Percentiles rank a stretch among this genome's conserved stretches.
phyloP scores from a whole-genome alignment of 2,888 invertebrate genomes.

The Agapetus fuscipes region DNA sequence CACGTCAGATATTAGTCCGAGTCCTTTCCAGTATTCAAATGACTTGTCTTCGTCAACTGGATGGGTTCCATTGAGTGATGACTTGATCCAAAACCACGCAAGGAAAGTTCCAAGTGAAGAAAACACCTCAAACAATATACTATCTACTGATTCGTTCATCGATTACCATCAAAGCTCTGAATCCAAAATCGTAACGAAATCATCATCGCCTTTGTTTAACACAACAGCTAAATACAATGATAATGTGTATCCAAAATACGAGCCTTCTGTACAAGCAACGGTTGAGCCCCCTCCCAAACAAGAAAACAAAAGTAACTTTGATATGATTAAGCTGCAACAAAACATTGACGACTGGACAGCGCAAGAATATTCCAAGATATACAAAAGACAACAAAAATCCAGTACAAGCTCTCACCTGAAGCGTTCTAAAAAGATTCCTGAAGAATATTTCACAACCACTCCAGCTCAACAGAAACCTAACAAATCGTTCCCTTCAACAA shows the following conservation, averaged over 20 bases:
- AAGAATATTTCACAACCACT: constrained; percentile 61
- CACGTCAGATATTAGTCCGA: constrained; percentile 50
- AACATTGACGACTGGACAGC: constrained; percentile 82
- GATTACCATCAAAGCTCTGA: constrained; percentile 45
- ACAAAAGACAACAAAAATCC: constrained; percentile 38
- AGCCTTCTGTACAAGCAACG: background rate
- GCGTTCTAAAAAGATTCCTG: constrained; percentile 66
- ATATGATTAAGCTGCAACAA: constrained; percentile 65
- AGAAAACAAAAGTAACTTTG: constrained; percentile 48
- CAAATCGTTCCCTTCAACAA: constrained; percentile 26
- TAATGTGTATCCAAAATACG: background rate
- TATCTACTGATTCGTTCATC: constrained; percentile 26
- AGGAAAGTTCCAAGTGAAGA: constrained; percentile 40
- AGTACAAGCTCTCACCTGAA: constrained; percentile 48
- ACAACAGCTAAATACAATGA: constrained; percentile 21
- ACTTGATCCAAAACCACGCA: constrained; percentile 34
- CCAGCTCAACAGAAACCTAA: constrained; percentile 30
- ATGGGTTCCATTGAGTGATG: constrained; percentile 26
- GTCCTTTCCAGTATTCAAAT: constrained; percentile 38
- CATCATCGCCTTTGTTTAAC: constrained; percentile 29
- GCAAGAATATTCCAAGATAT: constrained; percentile 54
- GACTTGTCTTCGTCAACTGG: constrained; percentile 30
- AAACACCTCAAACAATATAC: constrained; percentile 30
- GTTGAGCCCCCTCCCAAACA: constrained; percentile 26
- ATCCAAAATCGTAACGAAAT: constrained; percentile 36